Conservation (phyloP, 2,888 invertebrate genomes). For the Phyllotreta cruciferae region DNA sequence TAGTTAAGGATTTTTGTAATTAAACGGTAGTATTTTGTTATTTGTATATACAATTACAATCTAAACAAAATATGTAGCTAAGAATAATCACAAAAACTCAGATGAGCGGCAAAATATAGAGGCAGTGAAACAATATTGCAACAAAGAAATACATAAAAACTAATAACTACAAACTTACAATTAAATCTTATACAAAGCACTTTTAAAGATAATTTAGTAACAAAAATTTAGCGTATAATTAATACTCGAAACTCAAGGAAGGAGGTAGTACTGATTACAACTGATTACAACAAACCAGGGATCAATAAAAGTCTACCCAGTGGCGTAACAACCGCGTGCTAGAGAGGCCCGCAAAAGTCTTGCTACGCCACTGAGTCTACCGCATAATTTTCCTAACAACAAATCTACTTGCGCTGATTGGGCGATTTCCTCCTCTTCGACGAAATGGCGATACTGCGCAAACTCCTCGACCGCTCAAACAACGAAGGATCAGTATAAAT, state of each 20-base stretch:
- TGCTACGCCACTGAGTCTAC: background rate
- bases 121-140: conserved; percentile 47
- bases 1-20: no score
- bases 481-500: conserved; percentile 92
- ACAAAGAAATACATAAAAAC: conserved; percentile 27
- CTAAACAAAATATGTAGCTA: conserved; percentile 10
- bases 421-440: conserved; percentile 54
- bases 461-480: conserved; percentile 83
- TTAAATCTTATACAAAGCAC: background rate
- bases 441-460: conserved; percentile 68
- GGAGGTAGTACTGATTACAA: no score
- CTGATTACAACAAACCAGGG: no score
- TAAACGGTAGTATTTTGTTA: no score
- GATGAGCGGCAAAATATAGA: conserved; percentile 43
- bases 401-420: conserved; percentile 33
- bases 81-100: conserved; percentile 43
- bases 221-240: background rate
- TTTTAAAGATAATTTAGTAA: conserved; percentile 5
- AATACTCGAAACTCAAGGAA: no score
- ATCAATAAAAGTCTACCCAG: no score
- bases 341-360: background rate
- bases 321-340: background rate
- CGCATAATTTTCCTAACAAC: background rate
- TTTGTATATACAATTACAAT: no score
- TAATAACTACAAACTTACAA: conserved; percentile 10